phyloP scores from a whole-genome alignment of 2,797 vertebrate genomes.

The Taeniopygia guttata region DNA sequence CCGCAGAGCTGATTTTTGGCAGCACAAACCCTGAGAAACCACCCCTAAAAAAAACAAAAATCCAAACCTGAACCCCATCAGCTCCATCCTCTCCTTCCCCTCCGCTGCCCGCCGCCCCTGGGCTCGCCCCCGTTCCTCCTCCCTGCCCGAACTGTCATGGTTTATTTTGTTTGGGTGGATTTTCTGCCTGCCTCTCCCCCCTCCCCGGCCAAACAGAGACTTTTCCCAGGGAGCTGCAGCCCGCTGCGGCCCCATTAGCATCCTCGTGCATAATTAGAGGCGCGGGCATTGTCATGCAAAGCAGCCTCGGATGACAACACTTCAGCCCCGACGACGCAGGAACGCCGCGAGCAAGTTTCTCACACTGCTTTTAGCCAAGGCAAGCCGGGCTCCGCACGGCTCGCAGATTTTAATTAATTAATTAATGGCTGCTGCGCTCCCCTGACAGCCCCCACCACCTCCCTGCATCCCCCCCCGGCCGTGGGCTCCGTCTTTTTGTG shows the following conservation, averaged over 20 bases:
- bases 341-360: constrained; percentile 75
- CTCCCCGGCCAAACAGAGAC: constrained; percentile 29
- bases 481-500: rapidly evolving
- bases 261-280: constrained; percentile 77
- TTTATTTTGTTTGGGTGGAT: constrained; percentile 59
- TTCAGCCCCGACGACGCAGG: constrained; percentile 74
- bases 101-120: background rate
- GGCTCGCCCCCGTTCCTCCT: background rate
- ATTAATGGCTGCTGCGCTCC: background rate
- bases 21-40: background rate
- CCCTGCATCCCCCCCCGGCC: background rate
- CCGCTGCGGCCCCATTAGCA: constrained; percentile 73
- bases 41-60: background rate
- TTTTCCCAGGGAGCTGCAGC: constrained; percentile 75
- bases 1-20: rapidly evolving
- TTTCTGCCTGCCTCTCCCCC: constrained; percentile 9
- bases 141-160: constrained; percentile 28
- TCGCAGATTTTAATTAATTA: constrained; percentile 62
- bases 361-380: constrained; percentile 77
- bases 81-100: background rate
- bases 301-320: constrained; percentile 77
- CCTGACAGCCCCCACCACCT: background rate
- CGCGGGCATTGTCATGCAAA: constrained; percentile 79
- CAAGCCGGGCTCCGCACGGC: background rate
- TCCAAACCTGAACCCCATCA: background rate